Evolutionary conservation across 2,888 invertebrate species (phyloP), one percentile per base, ranked within the genome.

Genomic region (Hirudinaria manillensis): DNA sequence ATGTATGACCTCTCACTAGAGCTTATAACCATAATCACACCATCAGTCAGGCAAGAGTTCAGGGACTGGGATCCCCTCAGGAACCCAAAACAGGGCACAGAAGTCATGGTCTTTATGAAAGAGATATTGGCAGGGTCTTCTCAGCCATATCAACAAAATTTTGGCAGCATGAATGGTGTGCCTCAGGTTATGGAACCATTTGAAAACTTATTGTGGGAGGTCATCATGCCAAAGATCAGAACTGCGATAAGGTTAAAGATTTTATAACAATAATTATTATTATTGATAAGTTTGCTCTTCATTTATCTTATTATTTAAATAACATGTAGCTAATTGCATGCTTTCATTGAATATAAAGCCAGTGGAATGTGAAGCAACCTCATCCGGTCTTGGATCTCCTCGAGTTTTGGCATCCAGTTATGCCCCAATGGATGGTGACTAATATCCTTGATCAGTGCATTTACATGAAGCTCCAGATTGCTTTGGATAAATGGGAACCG

Each of bases 401-500:
- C 34, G 90, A 91, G 80, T 87, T 88, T 6, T 99, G 98, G 97
- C 88, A 89, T 75, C 89, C 89, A 0, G 85, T 93, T 0, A 85
- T 94, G 75, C 93, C 97, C 0, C 86, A 87, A 0, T 95, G 95
- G 94, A 90, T 97, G 77, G 81, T 91, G 78, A 90, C 91, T 78
- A 91, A 92, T 81, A 88, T 93, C 75, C 88, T 92, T n/a, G 90
- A 94, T 74, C 91, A 93, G 80, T 87, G 91, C 71, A 89, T 97
- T 72, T 87, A 93, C 81, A 93, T 94, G 0, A 79, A 82, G 70
- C 79, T 87, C 19, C 85, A 87, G 78, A 86, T 88, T 0, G 93
- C 92, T 79, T 94, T 94, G 0, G 89, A 92, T 67, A 81, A 79
- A 74, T 98, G 99, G 99, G 93, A 99, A 87, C 99, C 99, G 0